Evolutionary conservation across 2,888 invertebrate genomes (phyloP).

Genomic region (Chalcosyrphus nemorum): DNA sequence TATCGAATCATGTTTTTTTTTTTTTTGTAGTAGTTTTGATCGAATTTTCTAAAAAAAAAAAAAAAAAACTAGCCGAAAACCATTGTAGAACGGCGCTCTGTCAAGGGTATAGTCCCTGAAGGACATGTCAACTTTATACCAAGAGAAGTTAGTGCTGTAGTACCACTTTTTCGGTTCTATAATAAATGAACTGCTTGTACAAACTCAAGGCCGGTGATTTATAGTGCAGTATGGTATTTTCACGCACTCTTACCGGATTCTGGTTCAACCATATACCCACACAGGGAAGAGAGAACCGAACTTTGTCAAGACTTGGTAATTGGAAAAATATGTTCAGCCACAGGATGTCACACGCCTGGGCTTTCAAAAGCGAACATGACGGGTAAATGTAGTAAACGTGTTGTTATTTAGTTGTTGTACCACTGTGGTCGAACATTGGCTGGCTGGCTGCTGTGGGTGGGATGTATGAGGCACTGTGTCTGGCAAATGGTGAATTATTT

Average conservation of each 20-base stretch:
- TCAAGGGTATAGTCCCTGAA: slow-evolving; percentile 10
- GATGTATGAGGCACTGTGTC: too few relatives aligned
- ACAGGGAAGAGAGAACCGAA: neutral
- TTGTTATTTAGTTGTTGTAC: slow-evolving; percentile 6
- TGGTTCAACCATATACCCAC: too few relatives aligned
- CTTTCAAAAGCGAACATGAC: slow-evolving; percentile 25
- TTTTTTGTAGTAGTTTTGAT: slow-evolving; percentile 31
- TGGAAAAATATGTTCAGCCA: slow-evolving; percentile 62
- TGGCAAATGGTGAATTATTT: neutral
- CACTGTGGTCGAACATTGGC: neutral
- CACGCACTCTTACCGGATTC: neutral
- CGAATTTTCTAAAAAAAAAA: slow-evolving; percentile 36
- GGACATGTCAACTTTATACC: slow-evolving; percentile 58
- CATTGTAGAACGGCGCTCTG: slow-evolving; percentile 6
- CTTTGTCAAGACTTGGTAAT: slow-evolving; percentile 41
- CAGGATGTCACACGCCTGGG: slow-evolving; percentile 37
- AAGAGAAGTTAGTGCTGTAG: slow-evolving; percentile 11
- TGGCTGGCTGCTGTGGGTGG: neutral
- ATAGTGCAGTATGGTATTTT: slow-evolving; percentile 24
- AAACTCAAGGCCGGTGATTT: slow-evolving; percentile 41
- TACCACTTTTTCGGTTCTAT: slow-evolving; percentile 33
- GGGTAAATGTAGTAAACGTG: slow-evolving; percentile 31
- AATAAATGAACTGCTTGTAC: slow-evolving; percentile 61
- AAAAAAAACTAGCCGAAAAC: slow-evolving; percentile 14
- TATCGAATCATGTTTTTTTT: slow-evolving; percentile 25